Percentiles rank a stretch among this genome's conserved stretches.
Evolutionary conservation across 2,888 invertebrate species (phyloP).

Genomic region (Brachyopa scutellaris): DNA sequence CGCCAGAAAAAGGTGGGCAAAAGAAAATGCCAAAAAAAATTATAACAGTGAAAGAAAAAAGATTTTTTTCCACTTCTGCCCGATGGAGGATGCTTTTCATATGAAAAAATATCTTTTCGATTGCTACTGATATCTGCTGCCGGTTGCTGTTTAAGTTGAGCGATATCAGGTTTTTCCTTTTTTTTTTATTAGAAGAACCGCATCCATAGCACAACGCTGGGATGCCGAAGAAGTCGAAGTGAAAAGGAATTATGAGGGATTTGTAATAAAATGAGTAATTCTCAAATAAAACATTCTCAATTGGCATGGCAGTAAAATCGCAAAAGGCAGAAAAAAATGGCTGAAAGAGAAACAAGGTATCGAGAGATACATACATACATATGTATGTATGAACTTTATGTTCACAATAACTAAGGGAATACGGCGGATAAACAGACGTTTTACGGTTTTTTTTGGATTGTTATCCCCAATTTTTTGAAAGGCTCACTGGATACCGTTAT

Average conservation of each 20-base stretch:
- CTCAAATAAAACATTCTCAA: constrained; percentile 64
- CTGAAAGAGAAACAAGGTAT: constrained; percentile 37
- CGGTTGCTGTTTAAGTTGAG: constrained; percentile 49
- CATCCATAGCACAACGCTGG: background rate
- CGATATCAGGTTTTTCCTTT: constrained; percentile 25
- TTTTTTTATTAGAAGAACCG: constrained; percentile 13
- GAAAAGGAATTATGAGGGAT: constrained; percentile 64
- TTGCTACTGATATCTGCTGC: constrained; percentile 34
- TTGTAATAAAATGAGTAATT: constrained; percentile 67
- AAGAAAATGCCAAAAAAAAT: constrained; percentile 22
- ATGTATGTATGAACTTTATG: constrained; percentile 38
- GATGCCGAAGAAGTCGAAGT: constrained; percentile 18
- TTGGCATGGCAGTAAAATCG: constrained; percentile 51
- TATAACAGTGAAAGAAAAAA: background rate
- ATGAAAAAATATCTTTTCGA: constrained; percentile 51
- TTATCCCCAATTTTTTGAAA: constrained; percentile 1
- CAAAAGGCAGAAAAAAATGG: constrained; percentile 4
- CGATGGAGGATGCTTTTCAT: constrained; percentile 31
- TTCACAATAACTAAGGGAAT: constrained; percentile 48
- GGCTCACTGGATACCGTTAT: constrained; percentile 15
- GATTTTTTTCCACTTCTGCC: constrained; percentile 1
- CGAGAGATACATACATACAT: constrained; percentile 23
- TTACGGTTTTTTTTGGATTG: constrained; percentile 13
- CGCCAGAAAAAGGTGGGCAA: constrained; percentile 29
- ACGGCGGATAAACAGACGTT: constrained; percentile 49